phyloP scores from a whole-genome alignment of 2,113 vertebrate genomes.

The Calidris pugnax region DNA sequence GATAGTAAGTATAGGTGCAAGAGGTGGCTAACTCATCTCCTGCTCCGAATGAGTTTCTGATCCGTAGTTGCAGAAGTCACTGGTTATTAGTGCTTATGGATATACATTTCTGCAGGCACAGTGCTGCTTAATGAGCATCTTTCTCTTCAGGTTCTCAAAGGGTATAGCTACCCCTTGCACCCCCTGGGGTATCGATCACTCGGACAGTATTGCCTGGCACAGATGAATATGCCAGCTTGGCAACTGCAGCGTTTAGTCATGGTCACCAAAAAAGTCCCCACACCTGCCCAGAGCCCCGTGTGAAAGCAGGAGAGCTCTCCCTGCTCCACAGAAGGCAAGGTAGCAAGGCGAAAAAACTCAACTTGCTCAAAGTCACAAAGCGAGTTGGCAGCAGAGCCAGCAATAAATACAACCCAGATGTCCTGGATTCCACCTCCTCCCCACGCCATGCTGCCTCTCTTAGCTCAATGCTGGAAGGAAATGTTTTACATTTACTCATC shows the following conservation, averaged over 20 bases:
- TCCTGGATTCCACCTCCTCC: slow-evolving; percentile 35
- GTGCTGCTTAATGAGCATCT: background rate
- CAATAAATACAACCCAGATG: slow-evolving; percentile 51
- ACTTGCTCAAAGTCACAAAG: slow-evolving; percentile 2
- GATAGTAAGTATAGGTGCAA: background rate
- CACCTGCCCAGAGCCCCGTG: background rate
- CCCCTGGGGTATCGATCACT: background rate
- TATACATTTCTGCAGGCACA: background rate
- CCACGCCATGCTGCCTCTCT: slow-evolving; percentile 40
- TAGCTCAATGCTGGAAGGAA: slow-evolving; percentile 60
- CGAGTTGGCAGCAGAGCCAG: slow-evolving; percentile 9
- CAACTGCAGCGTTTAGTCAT: background rate
- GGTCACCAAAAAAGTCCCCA: background rate
- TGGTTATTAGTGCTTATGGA: background rate
- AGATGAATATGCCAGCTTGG: background rate
- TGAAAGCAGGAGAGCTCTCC: background rate
- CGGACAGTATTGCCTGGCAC: background rate
- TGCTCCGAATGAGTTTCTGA: background rate
- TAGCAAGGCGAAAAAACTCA: background rate
- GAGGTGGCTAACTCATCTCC: background rate
- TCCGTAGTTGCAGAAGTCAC: background rate
- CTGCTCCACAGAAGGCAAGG: background rate
- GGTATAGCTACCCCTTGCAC: background rate
- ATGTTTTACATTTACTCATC: slow-evolving; percentile 63
- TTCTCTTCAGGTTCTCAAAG: background rate